Conservation (phyloP, 2,888 invertebrate species). For the Papilio protenor region DNA sequence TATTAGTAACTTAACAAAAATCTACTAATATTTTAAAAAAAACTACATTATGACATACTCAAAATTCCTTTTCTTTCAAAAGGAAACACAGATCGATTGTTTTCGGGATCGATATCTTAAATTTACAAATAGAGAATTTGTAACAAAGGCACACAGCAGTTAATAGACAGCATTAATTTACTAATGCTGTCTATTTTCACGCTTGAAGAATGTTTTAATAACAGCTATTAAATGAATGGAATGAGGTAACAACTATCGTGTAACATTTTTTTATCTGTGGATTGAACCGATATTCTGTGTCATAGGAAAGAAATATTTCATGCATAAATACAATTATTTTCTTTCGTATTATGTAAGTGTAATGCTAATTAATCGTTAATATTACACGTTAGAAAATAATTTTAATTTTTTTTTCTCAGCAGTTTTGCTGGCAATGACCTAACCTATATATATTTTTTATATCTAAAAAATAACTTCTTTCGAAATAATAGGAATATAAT, state of each 20-base stretch:
- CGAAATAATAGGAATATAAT: neutral
- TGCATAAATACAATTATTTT: neutral
- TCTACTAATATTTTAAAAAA: too few species aligned
- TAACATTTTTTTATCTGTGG: slow-evolving; percentile 1
- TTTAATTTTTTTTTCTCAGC: too few species aligned
- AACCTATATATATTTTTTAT: too few species aligned
- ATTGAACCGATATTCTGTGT: neutral
- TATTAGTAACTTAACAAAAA: too few species aligned
- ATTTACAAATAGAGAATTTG: slow-evolving; percentile 37
- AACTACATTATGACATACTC: neutral
- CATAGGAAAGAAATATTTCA: neutral
- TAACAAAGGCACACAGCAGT: slow-evolving; percentile 12
- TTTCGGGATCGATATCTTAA: too few species aligned
- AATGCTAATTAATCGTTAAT: neutral
- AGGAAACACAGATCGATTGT: neutral
- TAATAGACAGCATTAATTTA: too few species aligned
- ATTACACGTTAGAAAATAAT: too few species aligned
- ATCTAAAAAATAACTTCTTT: neutral
- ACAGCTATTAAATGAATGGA: slow-evolving; percentile 11
- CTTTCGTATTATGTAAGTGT: neutral
- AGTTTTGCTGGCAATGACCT: too few species aligned
- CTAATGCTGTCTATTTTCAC: slow-evolving; percentile 6
- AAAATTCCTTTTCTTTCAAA: neutral
- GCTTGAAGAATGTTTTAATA: slow-evolving; percentile 28
- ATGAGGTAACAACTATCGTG: slow-evolving; percentile 2